phyloP scores from a whole-genome alignment of 2,113 vertebrate genomes.

The Chelonoidis abingdonii region DNA sequence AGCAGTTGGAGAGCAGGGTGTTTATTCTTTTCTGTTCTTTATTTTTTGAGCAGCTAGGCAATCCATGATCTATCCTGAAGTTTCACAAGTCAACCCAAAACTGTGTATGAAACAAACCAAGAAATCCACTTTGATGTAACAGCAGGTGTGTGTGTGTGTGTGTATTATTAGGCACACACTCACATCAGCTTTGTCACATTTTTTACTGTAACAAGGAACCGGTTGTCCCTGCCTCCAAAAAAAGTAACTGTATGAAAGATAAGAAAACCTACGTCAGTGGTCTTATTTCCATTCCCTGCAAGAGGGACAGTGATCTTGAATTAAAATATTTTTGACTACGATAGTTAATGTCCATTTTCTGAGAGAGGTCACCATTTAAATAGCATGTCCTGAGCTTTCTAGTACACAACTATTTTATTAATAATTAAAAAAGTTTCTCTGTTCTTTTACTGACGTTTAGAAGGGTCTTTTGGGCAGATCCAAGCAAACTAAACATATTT shows the following conservation, averaged over 20 bases:
- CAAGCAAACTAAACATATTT: slow-evolving; percentile 16
- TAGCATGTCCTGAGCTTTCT: neutral
- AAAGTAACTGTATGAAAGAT: neutral
- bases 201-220: neutral
- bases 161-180: neutral
- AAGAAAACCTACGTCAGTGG: neutral
- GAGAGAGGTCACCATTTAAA: neutral
- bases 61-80: neutral
- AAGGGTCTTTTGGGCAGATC: neutral
- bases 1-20: neutral
- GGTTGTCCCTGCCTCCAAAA: neutral
- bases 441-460: neutral
- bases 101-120: neutral
- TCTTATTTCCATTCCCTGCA: neutral
- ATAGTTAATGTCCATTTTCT: neutral
- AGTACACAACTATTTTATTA: neutral
- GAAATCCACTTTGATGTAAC: neutral
- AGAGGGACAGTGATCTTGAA: neutral
- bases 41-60: neutral
- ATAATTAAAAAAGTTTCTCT: neutral
- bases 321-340: neutral
- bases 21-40: accelerated
- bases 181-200: neutral
- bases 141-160: neutral
- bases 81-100: neutral